Conservation (phyloP, 2,113 vertebrate species). For the Ranitomeya imitator region DNA sequence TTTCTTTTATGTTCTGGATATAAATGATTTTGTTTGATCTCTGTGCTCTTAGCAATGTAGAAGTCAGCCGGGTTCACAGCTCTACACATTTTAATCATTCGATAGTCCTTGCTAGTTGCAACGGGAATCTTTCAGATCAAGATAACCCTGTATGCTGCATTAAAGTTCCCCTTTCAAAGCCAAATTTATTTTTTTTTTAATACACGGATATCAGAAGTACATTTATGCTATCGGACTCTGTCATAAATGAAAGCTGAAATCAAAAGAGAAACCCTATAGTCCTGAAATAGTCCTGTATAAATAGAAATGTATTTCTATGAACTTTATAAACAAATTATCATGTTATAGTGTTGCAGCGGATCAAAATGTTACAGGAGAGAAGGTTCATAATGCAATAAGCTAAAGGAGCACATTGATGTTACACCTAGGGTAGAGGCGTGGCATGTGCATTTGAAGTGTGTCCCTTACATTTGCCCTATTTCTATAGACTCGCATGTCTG, state of each 20-base stretch:
- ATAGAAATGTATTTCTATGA: background rate
- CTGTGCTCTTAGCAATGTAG: background rate
- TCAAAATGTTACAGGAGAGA: background rate
- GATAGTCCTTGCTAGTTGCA: slow-evolving; percentile 14
- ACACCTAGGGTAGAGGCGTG: no score
- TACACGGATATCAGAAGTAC: background rate
- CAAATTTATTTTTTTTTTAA: background rate
- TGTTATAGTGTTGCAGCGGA: background rate
- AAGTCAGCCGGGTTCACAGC: slow-evolving; percentile 20
- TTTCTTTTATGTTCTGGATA: background rate
- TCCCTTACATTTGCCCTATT: no score
- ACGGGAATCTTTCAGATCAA: background rate
- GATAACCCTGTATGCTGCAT: background rate
- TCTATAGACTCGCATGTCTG: no score
- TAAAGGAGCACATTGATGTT: background rate
- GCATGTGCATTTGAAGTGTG: no score
- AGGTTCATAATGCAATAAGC: background rate
- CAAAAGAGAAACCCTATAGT: background rate
- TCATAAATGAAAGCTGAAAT: background rate
- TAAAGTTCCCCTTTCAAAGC: slow-evolving; percentile 2
- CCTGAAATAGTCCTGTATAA: background rate
- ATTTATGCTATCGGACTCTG: background rate
- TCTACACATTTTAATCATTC: slow-evolving; percentile 3
- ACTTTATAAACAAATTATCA: background rate
- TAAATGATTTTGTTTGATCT: slow-evolving; percentile 43